Percentiles rank a stretch among this genome's conserved stretches.
Evolutionary conservation across 2,113 vertebrate species (phyloP).

Genomic region (Halichoeres trimaculatus): DNA sequence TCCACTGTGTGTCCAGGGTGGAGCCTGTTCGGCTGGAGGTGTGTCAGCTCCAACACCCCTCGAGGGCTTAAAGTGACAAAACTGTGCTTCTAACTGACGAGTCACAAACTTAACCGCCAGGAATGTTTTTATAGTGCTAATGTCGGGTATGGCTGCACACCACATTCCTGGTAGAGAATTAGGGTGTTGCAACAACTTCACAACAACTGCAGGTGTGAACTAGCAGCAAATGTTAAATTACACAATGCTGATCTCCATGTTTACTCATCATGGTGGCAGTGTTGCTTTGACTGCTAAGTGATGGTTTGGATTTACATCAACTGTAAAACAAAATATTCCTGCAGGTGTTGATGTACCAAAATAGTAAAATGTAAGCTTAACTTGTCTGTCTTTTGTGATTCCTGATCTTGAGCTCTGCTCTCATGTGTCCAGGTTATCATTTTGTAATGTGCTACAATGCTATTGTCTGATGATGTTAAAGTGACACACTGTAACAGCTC

Average conservation of each 20-base stretch:
- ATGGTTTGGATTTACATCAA: neutral
- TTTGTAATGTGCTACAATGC: neutral
- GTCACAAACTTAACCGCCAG: constrained; percentile 4
- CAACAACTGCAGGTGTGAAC: constrained; percentile 16
- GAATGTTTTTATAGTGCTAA: constrained; percentile 17
- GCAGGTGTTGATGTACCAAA: neutral
- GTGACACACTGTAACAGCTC: neutral
- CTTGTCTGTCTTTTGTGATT: neutral
- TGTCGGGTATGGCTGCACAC: neutral
- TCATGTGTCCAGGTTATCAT: neutral
- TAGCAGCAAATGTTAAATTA: constrained; percentile 2
- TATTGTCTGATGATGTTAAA: neutral
- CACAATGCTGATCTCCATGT: neutral
- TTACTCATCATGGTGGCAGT: neutral
- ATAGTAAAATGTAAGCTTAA: too few relatives aligned
- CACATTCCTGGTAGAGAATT: constrained; percentile 12
- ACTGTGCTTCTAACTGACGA: neutral
- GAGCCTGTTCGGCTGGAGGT: constrained; percentile 5
- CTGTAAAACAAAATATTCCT: neutral
- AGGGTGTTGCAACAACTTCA: neutral
- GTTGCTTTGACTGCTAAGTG: neutral
- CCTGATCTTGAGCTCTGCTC: neutral
- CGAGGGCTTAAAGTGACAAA: neutral
- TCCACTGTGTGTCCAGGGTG: constrained; percentile 23
- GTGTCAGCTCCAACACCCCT: neutral